Base-by-base conservation (phyloP, 2,888 invertebrate species). In the Chironomus riparius region DNA sequence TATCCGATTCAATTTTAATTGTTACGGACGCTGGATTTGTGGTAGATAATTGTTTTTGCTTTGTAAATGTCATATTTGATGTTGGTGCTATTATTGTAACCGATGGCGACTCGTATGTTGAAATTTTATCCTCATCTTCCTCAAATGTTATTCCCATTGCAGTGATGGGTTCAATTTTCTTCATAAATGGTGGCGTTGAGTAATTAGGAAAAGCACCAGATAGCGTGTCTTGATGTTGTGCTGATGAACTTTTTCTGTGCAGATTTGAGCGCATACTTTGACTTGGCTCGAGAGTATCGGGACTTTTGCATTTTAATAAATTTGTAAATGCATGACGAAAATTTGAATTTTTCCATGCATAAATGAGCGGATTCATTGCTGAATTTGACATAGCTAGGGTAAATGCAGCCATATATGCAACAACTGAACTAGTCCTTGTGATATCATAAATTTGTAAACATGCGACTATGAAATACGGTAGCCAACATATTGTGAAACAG, bases 271-370 rank as follows among this genome's bases (percentile, higher is more conserved):
- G 75, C 47, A 77, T 78, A 48, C 79, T 79, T 48, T 79, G 79
- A 18, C 78, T 79, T 15, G 72, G 76, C 28, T 87, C 86, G 0
- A 86, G 86, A 0, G 86, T 84, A 79, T 90, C 89, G 0, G 89
- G 89, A 77, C 87, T 85, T 80, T 88, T 87, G 81, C 92, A 91
- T 28, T 88, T 87, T 15, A 92, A 83, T 12, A 92, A 85, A 78
- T 88, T 88, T 47, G 87, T 86, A 81, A 93, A 92, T 1, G 92
- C 91, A 71, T 87, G 87, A 4, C 92, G 88, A 81, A 92, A 93
- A 78, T 90, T 91, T 6, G 88, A 86, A 82, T 92, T 93, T 82
- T 93, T 93, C 93, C 93, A 93, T 47, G 92, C 92, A 84, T 93
- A 93, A 80, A 93, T 92, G 68, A 93, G 85, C 0, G 93, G 93